Evolutionary conservation across 2,113 vertebrate species (phyloP), one percentile per base, ranked within the genome.

Genomic region (Scolopax mira): DNA sequence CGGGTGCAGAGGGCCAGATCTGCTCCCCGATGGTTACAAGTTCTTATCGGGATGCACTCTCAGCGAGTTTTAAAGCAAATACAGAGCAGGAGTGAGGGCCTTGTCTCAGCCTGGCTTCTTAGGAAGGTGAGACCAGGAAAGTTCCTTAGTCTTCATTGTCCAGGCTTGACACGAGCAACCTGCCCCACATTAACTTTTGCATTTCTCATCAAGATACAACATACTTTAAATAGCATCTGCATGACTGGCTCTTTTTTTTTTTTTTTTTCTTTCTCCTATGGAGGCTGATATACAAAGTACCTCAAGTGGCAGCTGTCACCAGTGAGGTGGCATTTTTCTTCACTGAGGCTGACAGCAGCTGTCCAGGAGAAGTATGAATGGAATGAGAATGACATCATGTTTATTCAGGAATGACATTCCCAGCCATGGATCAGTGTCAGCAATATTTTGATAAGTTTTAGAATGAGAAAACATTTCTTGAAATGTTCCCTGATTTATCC

Each of bases 311-410:
- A 99, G 98, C 99, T 99, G 99, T 99, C 99, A 99, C 96, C 93
- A 42, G 97, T 97, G 98, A 98, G 99, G 98, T 99, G 99, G 98
- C 98, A 98, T 98, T 98, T 99, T 98, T 98, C 98, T 97, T 98
- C 98, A 98, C 98, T 98, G 98, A 98, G 96, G 98, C 98, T 99
- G 99, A 99, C 99, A 99, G 99, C 98, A 98, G 98, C 98, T 99
- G 99, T 99, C 99, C 98, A 97, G 96, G 97, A 97, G 97, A 98
- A 98, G 98, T 97, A 98, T 98, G 98, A 99, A 99, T 98, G 98
- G 98, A 98, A 98, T 98, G 98, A 98, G 98, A 99, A 98, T 99
- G 99, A 99, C 99, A 99, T 98, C 98, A 98, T 99, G 99, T 99
- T 99, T 99, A 99, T 99, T 99, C 98, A 97, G 97, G 97, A 98